These are phyloP conservation scores for Catharus ustulatus DNA, from an alignment of 2,797 vertebrate genomes.

Conservation along the genomic window DNA sequence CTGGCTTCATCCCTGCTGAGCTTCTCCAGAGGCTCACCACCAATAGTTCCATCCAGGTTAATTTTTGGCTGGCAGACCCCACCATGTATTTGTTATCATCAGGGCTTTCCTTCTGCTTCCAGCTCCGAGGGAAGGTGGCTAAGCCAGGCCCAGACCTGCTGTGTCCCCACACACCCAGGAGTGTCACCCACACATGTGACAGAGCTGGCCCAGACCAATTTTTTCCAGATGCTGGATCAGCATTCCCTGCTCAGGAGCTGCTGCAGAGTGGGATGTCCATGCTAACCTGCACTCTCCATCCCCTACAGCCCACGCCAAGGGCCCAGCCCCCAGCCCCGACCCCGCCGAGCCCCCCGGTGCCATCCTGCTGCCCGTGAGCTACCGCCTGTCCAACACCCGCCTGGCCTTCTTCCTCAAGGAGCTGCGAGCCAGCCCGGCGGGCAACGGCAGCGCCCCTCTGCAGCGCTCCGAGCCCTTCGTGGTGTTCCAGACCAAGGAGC, in stretches of 20 bases:
- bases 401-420: conserved; percentile 96
- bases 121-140: too few relatives aligned
- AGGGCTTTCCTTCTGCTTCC: too few relatives aligned
- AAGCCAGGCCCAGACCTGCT: too few relatives aligned
- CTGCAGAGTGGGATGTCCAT: accelerated
- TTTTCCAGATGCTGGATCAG: neutral
- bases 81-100: too few relatives aligned
- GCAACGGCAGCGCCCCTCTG: conserved; percentile 80
- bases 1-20: too few relatives aligned
- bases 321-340: conserved; percentile 83
- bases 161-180: too few relatives aligned
- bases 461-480: conserved; percentile 94
- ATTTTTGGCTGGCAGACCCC: too few relatives aligned
- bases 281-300: neutral
- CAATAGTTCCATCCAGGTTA: too few relatives aligned
- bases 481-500: conserved; percentile 96
- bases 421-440: conserved; percentile 67
- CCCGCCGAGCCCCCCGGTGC: conserved; percentile 76
- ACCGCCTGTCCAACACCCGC: conserved; percentile 93
- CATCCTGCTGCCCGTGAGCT: conserved; percentile 88
- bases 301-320: conserved; percentile 83
- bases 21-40: too few relatives aligned
- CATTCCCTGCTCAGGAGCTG: neutral
- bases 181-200: too few relatives aligned
- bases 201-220: too few relatives aligned